Conservation (phyloP, 2,113 vertebrate genomes). For the Pedionomus torquatus region DNA sequence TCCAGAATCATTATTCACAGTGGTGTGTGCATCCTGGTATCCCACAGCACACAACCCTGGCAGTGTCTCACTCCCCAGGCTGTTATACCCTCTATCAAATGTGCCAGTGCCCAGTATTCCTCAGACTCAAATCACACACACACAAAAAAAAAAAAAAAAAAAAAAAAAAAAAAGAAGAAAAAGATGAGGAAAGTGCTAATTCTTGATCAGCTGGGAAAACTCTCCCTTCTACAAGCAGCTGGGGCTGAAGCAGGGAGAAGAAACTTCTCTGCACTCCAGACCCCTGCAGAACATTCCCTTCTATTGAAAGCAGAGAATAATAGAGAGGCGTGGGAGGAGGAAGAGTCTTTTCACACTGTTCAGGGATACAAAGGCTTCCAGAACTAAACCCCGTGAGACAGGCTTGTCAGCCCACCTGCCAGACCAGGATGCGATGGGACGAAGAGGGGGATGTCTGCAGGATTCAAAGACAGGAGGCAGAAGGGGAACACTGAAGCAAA, state of each 20-base stretch:
- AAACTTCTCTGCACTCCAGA: background rate
- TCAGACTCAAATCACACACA: background rate
- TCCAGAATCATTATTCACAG: background rate
- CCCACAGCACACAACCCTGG: background rate
- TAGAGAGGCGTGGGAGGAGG: conserved; percentile 32
- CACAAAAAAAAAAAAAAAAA: background rate
- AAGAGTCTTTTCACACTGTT: background rate
- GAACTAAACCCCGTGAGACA: background rate
- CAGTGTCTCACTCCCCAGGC: rapidly evolving
- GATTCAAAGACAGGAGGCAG: background rate
- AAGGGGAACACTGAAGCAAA: background rate
- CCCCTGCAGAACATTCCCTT: conserved; percentile 6
- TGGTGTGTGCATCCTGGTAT: background rate
- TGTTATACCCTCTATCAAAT: background rate
- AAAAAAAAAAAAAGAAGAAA: background rate
- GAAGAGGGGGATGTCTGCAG: background rate
- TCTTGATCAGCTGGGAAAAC: background rate
- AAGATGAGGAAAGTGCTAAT: background rate
- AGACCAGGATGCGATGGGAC: background rate
- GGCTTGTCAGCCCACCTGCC: background rate
- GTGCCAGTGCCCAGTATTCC: background rate
- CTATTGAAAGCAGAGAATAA: conserved; percentile 16
- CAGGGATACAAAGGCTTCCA: background rate
- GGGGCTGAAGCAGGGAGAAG: background rate
- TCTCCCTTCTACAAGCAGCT: background rate